phyloP scores from a whole-genome alignment of 2,113 vertebrate genomes.

The Leuciscus idus region DNA sequence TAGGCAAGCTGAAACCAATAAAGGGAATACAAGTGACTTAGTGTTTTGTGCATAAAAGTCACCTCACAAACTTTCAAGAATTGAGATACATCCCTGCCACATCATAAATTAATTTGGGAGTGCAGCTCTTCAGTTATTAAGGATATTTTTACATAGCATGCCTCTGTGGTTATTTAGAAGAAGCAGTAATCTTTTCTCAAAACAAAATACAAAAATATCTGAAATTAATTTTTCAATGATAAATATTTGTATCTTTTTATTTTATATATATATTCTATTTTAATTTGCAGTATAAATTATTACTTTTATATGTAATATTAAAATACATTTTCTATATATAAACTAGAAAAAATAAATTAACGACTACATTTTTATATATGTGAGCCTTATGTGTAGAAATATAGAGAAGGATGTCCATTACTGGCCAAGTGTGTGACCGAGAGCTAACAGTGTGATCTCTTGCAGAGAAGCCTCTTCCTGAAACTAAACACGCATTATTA shows the following conservation, averaged over 20 bases:
- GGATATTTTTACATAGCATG: background rate
- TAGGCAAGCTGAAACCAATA: constrained; percentile 45
- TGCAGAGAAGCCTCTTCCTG: background rate
- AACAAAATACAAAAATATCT: background rate
- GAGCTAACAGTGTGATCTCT: background rate
- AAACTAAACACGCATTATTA: background rate
- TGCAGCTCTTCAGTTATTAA: background rate
- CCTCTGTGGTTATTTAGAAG: background rate
- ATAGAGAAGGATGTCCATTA: background rate
- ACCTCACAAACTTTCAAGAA: constrained; percentile 21
- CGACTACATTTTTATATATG: background rate
- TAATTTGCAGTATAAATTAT: too few relatives aligned
- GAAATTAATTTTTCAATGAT: background rate
- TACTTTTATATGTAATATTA: too few relatives aligned
- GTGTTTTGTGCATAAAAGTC: constrained; percentile 10
- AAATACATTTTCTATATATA: background rate
- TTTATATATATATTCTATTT: background rate
- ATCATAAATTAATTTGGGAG: background rate
- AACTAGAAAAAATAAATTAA: background rate
- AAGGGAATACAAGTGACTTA: constrained; percentile 15
- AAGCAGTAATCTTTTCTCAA: background rate
- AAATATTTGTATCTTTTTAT: background rate
- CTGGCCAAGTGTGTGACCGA: too few relatives aligned
- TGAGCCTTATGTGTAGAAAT: background rate
- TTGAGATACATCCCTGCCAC: background rate